Evolutionary conservation across 1,140 invertebrate species (phyloP), one percentile per base, ranked within the genome.

Genomic region (Drosophila busckii): DNA sequence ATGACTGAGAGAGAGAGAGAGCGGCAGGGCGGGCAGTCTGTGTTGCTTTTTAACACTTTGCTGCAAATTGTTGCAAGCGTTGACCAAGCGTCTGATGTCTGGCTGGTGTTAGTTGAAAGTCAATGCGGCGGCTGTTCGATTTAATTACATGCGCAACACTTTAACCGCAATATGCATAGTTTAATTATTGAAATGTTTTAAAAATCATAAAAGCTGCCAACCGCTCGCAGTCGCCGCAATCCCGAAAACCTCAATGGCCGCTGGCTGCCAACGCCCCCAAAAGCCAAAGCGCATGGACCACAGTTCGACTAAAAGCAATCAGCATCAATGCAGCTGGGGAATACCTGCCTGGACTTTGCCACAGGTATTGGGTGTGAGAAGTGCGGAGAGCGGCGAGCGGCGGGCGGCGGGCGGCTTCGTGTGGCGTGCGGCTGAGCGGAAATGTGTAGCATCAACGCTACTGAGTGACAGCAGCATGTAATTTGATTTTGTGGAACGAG

Each of bases 141-240:
- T 41, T 54, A 50, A 46, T 61, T 61, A 42, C 35, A 32, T 31
- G 42, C 13, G 38, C 17, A 46, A 23, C 38, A 50, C 19, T 42
- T 67, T n/a, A 46, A 48, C 60, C 64, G 41, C 64, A 68, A 80
- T 83, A 82, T 70, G 46, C 59, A 75, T 75, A 52, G 70, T 80
- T 80, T 52, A 69, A 80, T 80, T 75, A 75, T 66, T 82, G 54
- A 66, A 52, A 75, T 60, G 62, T 70, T 82, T 82, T 75, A 58
- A 70, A n/a, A 71, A 50, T 60, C 65, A 52, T 61, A 52, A 58
- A 50, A 75, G 44, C 49, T 37, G 61, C 42, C 75, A 35, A 34
- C 26, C 31, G 12, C 34, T 35, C 40, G 13, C 22, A 15, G 10
- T 7, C 38, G 9, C 26, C n/a, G 15, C 28, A 40, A n/a, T n/a